Percentiles rank a stretch among this genome's conserved stretches.
phyloP scores from a whole-genome alignment of 2,797 vertebrate species.

The Australoheros facetus region DNA sequence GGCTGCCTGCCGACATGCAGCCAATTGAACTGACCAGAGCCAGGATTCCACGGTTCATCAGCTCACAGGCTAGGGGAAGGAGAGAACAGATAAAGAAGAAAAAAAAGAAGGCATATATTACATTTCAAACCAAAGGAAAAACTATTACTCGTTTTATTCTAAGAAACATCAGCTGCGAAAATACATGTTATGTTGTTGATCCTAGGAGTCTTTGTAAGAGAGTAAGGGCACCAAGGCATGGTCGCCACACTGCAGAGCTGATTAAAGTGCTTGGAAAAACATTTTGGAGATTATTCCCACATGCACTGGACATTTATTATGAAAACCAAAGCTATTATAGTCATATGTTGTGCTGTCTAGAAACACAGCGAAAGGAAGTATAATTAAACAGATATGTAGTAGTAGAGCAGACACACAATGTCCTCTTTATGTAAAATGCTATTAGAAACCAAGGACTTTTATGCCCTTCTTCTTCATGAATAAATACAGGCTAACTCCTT shows the following conservation, averaged over 20 bases:
- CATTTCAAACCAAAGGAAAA: conserved; percentile 5
- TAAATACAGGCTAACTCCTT: background rate
- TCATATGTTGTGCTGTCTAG: background rate
- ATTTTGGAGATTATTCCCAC: conserved; percentile 1
- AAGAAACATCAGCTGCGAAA: background rate
- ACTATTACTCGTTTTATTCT: background rate
- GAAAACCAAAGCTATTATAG: conserved; percentile 4
- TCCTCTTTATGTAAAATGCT: background rate
- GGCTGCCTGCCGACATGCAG: conserved; percentile 94
- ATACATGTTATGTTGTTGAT: conserved; percentile 3
- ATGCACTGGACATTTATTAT: conserved; percentile 25
- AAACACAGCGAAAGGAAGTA: background rate
- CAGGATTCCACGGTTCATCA: conserved; percentile 99
- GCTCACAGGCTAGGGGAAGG: conserved; percentile 87
- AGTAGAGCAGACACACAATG: background rate
- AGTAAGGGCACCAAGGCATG: background rate
- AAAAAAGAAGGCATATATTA: conserved; percentile 12
- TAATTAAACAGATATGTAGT: background rate
- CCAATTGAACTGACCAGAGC: conserved; percentile 97
- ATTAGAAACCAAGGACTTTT: background rate
- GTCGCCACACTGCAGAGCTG: conserved; percentile 25
- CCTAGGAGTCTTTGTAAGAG: conserved; percentile 4
- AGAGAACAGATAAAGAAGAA: conserved; percentile 1
- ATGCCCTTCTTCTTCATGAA: background rate
- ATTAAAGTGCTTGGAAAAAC: background rate